Conservation (phyloP, 2,888 invertebrate genomes). For the Reticulitermes lucifugus region DNA sequence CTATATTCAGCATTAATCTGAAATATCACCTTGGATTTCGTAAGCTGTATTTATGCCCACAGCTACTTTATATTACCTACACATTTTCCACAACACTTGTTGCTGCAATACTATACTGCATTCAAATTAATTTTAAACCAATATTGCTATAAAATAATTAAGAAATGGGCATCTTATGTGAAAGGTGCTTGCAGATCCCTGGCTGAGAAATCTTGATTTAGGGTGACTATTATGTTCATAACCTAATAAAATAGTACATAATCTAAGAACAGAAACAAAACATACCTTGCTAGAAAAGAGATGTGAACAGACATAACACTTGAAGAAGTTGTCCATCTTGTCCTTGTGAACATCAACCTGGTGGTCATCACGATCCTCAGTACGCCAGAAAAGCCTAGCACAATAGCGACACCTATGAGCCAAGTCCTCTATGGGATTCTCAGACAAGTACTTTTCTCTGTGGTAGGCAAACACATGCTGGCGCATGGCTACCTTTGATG, state of each 20-base stretch:
- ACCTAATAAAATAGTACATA: neutral
- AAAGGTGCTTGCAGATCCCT: no score
- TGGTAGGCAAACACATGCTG: constrained; percentile 53
- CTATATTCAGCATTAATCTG: no score
- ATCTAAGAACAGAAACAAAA: neutral
- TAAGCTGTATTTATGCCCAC: no score
- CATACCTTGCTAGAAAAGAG: constrained; percentile 52
- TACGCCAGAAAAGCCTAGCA: constrained; percentile 67
- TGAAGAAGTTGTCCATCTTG: constrained; percentile 48
- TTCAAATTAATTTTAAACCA: no score
- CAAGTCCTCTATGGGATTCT: constrained; percentile 65
- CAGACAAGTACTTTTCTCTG: constrained; percentile 42
- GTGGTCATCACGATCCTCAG: constrained; percentile 65
- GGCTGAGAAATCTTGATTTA: neutral
- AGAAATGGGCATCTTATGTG: no score
- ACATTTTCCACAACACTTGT: no score
- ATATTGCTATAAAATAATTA: no score
- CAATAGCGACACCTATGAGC: constrained; percentile 68
- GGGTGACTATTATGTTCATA: neutral
- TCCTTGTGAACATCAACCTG: constrained; percentile 50
- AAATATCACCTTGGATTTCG: no score
- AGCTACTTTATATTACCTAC: no score
- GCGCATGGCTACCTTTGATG: constrained; percentile 64
- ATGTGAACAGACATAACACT: constrained; percentile 51
- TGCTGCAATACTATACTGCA: no score